Conservation (phyloP, 1,140 invertebrate species). For the Halesus radiatus region DNA sequence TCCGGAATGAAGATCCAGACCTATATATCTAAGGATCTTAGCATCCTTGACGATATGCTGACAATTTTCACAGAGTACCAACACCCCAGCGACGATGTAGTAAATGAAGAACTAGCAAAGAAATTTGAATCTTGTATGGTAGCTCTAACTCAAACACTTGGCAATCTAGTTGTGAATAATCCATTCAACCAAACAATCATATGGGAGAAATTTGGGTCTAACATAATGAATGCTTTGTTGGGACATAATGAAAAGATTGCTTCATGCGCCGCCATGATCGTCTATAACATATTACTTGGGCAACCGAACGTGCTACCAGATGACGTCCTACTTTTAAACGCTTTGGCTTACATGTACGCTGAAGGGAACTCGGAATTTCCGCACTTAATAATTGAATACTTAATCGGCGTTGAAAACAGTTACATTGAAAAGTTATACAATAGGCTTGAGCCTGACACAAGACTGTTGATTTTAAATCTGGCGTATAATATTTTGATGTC, state of each 20-base stretch:
- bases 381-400: constrained; percentile 73
- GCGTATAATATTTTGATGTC: constrained; percentile 70
- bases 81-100: constrained; percentile 66
- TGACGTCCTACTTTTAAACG: constrained; percentile 67
- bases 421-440: constrained; percentile 72
- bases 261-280: constrained; percentile 71
- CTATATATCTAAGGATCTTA: constrained; percentile 69
- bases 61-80: constrained; percentile 68
- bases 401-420: constrained; percentile 70
- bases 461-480: constrained; percentile 70
- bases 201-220: constrained; percentile 69
- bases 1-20: constrained; percentile 70
- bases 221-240: constrained; percentile 66
- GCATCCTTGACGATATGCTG: constrained; percentile 68
- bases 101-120: constrained; percentile 67
- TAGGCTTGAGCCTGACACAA: constrained; percentile 69
- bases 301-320: constrained; percentile 68
- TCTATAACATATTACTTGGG: constrained; percentile 72
- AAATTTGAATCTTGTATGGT: constrained; percentile 69
- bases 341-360: constrained; percentile 69
- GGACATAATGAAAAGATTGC: constrained; percentile 71
- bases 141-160: constrained; percentile 67
- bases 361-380: constrained; percentile 71
- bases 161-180: constrained; percentile 69
- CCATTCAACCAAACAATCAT: constrained; percentile 70